phyloP scores from a whole-genome alignment of 2,888 invertebrate species.

The Chirona hameri region DNA sequence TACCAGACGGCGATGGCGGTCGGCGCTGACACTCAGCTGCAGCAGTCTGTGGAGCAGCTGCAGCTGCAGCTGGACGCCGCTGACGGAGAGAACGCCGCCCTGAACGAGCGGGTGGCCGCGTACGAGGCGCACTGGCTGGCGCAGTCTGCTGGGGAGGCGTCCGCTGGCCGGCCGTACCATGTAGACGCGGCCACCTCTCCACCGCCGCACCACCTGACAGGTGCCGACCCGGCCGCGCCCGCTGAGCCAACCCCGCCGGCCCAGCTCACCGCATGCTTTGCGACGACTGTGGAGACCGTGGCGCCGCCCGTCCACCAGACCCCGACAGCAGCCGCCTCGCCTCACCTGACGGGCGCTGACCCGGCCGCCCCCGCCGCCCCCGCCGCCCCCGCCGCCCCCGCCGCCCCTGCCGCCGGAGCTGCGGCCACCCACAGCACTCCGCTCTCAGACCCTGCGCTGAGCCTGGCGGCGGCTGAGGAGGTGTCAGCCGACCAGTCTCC shows the following conservation, averaged over 20 bases:
- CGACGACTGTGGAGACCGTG: neutral
- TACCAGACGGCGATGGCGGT: neutral
- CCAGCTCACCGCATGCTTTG: neutral
- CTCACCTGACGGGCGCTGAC: neutral
- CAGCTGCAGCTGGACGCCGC: conserved; percentile 1
- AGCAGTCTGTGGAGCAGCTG: neutral
- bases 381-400: neutral
- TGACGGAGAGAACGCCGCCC: neutral
- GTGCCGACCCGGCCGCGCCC: neutral
- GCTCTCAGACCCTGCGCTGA: neutral
- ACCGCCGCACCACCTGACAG: neutral
- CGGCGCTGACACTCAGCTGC: neutral
- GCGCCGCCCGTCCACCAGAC: neutral
- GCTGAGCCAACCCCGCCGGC: too few species aligned
- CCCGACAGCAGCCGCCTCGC: neutral
- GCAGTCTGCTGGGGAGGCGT: neutral
- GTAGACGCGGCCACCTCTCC: neutral
- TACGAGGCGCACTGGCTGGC: neutral
- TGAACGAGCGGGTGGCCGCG: neutral
- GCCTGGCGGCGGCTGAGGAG: neutral
- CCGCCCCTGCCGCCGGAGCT: neutral
- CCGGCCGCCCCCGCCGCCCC: neutral
- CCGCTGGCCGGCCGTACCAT: neutral
- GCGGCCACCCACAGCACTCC: neutral
- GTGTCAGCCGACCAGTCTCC: neutral